Base-by-base conservation (phyloP, 2,888 invertebrate species). In the Phanerotoma sp. region DNA sequence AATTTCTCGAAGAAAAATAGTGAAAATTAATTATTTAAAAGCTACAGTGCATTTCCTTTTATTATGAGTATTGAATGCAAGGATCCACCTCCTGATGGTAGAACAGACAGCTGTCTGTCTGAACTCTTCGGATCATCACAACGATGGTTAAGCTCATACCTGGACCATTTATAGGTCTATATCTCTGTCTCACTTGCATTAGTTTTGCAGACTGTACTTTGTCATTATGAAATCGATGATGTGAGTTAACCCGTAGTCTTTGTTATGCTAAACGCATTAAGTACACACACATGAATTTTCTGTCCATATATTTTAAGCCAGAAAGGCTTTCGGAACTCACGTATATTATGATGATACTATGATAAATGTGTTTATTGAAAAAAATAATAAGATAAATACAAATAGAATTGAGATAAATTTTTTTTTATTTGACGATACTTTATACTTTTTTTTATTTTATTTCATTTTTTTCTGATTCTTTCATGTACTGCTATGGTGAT, bases 181-280 rank as follows among this genome's bases (percentile, higher is more conserved):
- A 55, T 60, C 61, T 61, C 61, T 61, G 58, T 55, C 55, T 13
- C 30, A 35, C 56, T 38, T 49, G 10, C 21, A 30, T 18, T 51
- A 10, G 40, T 38, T 42, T 33, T 47, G 52, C 54, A 47, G 58
- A 49, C 53, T n/a, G n/a, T 56, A 54, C 51, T 30, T 55, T 56
- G 41, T 40, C 60, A 67, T 70, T 72, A 71, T 60, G 62, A 66
- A 72, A 72, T 72, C 70, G 71, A 75, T 74, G 71, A 74, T 70
- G 69, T 67, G 69, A 66, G 49, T 72, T 68, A 65, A 60, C 65
- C 66, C 51, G 63, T 50, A 55, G 57, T 65, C 64, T 71, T 75
- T 74, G 71, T 73, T 61, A 71, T 70, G 72, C 65, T 71, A 72
- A 74, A 68, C 63, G 66, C 65, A 66, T 72, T 69, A 71, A 68